phyloP scores from a whole-genome alignment of 2,888 invertebrate genomes.

The Alloplasta piceator region DNA sequence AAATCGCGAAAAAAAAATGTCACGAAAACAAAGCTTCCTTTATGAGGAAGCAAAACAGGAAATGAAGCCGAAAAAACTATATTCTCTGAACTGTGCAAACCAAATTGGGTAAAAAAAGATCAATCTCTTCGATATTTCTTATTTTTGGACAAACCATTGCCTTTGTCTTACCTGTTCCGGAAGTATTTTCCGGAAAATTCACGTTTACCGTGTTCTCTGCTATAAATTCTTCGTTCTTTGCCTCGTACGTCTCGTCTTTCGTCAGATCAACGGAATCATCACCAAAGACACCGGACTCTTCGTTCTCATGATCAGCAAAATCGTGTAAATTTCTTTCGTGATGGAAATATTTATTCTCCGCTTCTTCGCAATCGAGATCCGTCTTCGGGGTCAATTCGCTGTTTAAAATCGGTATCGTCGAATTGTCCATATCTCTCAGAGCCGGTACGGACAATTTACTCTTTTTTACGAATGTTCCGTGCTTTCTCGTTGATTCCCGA shows the following conservation, averaged over 20 bases:
- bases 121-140: too few relatives aligned
- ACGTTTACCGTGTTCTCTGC: slow-evolving; percentile 9
- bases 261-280: slow-evolving; percentile 56
- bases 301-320: slow-evolving; percentile 19
- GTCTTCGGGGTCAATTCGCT: neutral
- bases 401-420: slow-evolving; percentile 1
- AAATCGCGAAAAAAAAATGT: too few relatives aligned
- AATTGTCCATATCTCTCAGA: slow-evolving; percentile 36
- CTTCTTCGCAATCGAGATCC: slow-evolving; percentile 26
- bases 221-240: slow-evolving; percentile 28
- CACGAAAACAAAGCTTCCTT: too few relatives aligned
- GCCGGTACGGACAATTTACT: slow-evolving; percentile 33
- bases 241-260: slow-evolving; percentile 38
- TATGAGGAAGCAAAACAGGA: too few relatives aligned
- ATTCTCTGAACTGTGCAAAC: neutral
- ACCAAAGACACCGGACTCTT: slow-evolving; percentile 12
- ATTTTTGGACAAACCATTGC: too few relatives aligned
- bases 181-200: slow-evolving; percentile 14
- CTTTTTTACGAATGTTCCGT: slow-evolving; percentile 36
- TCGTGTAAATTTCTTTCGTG: slow-evolving; percentile 34
- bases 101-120: too few relatives aligned
- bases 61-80: slow-evolving; percentile 3
- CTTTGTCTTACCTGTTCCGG: slow-evolving; percentile 41
- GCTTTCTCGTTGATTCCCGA: slow-evolving; percentile 29
- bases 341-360: slow-evolving; percentile 33